phyloP scores from a whole-genome alignment of 2,113 vertebrate species.

The Urocynchramus pylzowi region DNA sequence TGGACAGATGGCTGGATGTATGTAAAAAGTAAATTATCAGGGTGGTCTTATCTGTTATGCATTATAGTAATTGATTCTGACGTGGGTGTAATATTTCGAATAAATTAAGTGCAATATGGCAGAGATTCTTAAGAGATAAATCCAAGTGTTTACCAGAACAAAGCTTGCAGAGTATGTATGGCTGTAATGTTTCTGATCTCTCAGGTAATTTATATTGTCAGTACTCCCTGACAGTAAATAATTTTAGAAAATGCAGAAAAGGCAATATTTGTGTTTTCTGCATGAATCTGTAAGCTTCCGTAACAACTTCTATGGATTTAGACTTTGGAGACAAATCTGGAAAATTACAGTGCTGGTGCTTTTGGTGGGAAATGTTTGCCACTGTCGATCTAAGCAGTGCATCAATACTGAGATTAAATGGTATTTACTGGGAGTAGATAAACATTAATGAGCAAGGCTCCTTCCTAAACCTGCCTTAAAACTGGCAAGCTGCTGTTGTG shows the following conservation, averaged over 20 bases:
- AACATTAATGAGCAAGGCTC: slow-evolving; percentile 49
- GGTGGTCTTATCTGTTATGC: slow-evolving; percentile 54
- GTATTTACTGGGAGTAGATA: slow-evolving; percentile 58
- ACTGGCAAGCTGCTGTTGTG: slow-evolving; percentile 42
- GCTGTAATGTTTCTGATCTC: not conserved
- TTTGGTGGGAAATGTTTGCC: not conserved
- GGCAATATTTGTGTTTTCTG: not conserved
- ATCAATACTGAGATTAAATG: slow-evolving; percentile 58
- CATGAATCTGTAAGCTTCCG: not conserved
- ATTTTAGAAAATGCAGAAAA: not conserved
- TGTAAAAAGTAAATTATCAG: slow-evolving; percentile 64
- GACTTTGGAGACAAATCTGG: not conserved
- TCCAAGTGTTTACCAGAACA: slow-evolving; percentile 22
- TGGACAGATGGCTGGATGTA: slow-evolving; percentile 96
- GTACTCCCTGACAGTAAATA: not conserved
- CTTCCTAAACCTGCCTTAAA: slow-evolving; percentile 66
- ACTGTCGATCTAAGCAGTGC: not conserved
- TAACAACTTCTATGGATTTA: not conserved
- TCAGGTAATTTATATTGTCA: not conserved
- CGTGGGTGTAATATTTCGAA: not conserved
- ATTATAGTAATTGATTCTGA: slow-evolving; percentile 61
- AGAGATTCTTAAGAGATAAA: slow-evolving; percentile 14
- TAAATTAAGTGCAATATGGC: slow-evolving; percentile 36
- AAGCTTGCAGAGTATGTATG: not conserved
- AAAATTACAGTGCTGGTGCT: not conserved